phyloP scores from a whole-genome alignment of 2,113 vertebrate genomes.

The Lophochroa leadbeateri region DNA sequence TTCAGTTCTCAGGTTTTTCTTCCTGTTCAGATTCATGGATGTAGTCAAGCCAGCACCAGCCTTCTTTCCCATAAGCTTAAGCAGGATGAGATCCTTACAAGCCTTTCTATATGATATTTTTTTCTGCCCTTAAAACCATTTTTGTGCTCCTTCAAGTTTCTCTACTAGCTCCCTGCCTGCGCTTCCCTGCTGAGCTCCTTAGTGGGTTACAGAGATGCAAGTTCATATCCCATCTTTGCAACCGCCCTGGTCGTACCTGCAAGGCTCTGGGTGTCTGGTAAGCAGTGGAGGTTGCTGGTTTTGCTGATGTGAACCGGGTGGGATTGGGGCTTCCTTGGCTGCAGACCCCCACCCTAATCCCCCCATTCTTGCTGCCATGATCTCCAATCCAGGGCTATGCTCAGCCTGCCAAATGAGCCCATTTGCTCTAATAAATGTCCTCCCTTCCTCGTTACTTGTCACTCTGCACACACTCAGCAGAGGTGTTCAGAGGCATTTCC shows the following conservation, averaged over 20 bases:
- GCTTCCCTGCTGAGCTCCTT: neutral
- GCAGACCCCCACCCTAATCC: neutral
- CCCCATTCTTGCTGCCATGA: neutral
- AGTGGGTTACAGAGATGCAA: neutral
- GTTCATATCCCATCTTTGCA: neutral
- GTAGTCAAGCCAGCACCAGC: rapidly evolving
- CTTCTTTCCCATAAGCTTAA: neutral
- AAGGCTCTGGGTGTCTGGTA: neutral
- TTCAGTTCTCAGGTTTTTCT: neutral
- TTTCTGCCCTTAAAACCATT: neutral
- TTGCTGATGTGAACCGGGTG: neutral
- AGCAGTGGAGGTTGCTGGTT: neutral
- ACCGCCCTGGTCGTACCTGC: rapidly evolving
- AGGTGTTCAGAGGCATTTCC: neutral
- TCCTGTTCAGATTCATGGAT: rapidly evolving
- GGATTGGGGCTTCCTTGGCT: neutral
- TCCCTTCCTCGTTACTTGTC: neutral
- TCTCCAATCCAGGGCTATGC: rapidly evolving
- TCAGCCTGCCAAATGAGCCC: rapidly evolving
- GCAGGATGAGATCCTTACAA: neutral
- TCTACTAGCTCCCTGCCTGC: neutral
- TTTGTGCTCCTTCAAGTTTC: neutral
- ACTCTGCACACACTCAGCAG: rapidly evolving
- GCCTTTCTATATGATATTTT: neutral
- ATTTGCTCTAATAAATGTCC: rapidly evolving